Conservation (phyloP, 2,888 invertebrate genomes). For the Pandemis corylana region DNA sequence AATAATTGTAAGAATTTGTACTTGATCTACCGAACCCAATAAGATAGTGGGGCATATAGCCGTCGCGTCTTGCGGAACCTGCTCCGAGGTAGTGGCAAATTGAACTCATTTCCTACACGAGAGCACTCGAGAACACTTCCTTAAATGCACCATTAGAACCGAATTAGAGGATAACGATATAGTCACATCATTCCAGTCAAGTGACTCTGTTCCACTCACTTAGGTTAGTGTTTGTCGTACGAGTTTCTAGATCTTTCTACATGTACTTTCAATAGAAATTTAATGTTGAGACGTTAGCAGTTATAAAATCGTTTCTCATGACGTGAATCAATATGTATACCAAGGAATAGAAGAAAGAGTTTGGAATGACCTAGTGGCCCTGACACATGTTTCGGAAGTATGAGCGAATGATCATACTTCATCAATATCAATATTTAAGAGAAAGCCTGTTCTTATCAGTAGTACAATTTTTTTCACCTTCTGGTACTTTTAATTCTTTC, state of each 20-base stretch:
- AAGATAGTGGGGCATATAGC: constrained; percentile 60
- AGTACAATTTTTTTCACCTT: no score
- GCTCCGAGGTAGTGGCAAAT: constrained; percentile 76
- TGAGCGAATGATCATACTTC: no score
- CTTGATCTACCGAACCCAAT: constrained; percentile 66
- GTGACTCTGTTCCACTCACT: constrained; percentile 43
- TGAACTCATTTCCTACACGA: constrained; percentile 76
- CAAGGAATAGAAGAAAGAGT: no score
- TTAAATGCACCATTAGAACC: constrained; percentile 64
- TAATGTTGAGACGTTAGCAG: background rate
- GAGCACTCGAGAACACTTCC: constrained; percentile 60
- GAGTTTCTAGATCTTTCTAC: background rate
- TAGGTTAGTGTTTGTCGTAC: background rate
- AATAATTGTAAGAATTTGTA: constrained; percentile 51
- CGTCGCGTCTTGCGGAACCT: constrained; percentile 62
- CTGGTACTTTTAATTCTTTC: no score
- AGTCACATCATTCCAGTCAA: constrained; percentile 54
- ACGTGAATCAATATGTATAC: no score
- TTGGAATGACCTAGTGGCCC: no score
- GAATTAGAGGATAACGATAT: constrained; percentile 64
- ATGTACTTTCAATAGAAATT: background rate
- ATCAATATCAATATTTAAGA: no score
- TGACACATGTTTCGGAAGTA: no score
- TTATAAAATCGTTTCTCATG: background rate
- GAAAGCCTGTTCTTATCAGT: no score